Percentiles rank a stretch among this genome's conserved stretches.
Conservation (phyloP, 2,888 invertebrate genomes). For the Melipona bicolor region DNA sequence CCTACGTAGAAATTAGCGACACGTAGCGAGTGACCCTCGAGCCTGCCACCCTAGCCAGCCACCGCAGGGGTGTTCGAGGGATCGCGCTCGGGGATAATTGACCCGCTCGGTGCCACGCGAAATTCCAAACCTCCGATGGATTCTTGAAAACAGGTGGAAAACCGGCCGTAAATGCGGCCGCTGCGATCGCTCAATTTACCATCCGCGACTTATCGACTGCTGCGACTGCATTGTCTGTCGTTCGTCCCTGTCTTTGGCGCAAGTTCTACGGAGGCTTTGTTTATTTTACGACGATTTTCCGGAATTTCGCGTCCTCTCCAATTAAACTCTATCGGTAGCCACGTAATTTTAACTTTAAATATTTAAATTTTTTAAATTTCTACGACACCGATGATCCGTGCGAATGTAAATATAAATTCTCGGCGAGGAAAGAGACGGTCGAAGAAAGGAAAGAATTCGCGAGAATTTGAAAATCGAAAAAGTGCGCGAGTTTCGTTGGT, state of each 20-base stretch:
- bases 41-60: conserved; percentile 63
- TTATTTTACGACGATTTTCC: no score
- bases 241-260: no score
- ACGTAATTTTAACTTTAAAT: no score
- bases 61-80: conserved; percentile 24
- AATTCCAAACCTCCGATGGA: conserved; percentile 6
- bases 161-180: not conserved
- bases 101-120: conserved; percentile 12
- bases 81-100: conserved; percentile 30
- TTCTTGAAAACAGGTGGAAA: conserved; percentile 2
- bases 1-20: conserved; percentile 78
- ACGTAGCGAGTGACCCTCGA: conserved; percentile 70
- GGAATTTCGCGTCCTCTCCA: no score
- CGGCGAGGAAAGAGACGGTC: no score
- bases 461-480: not conserved
- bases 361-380: no score
- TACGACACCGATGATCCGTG: no score
- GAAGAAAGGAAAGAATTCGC: no score
- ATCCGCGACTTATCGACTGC: not conserved
- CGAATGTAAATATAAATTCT: no score
- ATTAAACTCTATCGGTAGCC: not conserved
- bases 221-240: no score
- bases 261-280: no score
- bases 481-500: not conserved
- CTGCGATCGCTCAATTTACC: not conserved